Percentiles rank a stretch among this genome's conserved stretches.
Evolutionary conservation across 2,113 vertebrate genomes (phyloP).

Genomic region (Fukomys damarensis): DNA sequence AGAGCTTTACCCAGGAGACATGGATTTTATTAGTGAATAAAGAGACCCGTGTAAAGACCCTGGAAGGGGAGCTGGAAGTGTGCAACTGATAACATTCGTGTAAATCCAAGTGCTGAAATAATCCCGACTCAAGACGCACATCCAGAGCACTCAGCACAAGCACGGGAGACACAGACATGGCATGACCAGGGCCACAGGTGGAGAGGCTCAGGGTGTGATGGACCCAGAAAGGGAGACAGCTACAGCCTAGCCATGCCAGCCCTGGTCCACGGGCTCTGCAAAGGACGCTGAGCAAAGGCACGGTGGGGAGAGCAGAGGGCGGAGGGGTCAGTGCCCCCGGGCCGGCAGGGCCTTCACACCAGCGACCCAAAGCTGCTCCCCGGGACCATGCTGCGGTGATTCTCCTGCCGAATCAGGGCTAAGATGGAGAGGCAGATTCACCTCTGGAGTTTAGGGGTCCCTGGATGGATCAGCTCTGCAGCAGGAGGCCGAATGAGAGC

Average conservation of each 20-base stretch:
- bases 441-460: not conserved
- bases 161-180: not conserved
- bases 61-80: not conserved
- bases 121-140: not conserved
- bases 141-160: not conserved
- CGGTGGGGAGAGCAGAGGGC: not conserved
- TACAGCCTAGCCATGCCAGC: not conserved
- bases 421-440: not conserved
- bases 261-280: fast-evolving
- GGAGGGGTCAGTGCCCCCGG: not conserved
- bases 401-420: not conserved
- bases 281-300: not conserved
- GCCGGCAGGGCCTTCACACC: fast-evolving
- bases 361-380: not conserved
- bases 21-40: not conserved
- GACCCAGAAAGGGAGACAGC: not conserved
- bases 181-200: not conserved
- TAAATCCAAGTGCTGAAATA: not conserved
- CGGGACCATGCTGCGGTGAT: not conserved
- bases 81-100: not conserved
- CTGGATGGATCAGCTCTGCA: not conserved
- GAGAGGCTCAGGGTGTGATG: fast-evolving
- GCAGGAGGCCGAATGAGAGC: not conserved
- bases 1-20: not conserved
- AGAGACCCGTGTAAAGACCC: not conserved